Conservation (phyloP, 2,888 invertebrate species). For the Oligia latruncula region DNA sequence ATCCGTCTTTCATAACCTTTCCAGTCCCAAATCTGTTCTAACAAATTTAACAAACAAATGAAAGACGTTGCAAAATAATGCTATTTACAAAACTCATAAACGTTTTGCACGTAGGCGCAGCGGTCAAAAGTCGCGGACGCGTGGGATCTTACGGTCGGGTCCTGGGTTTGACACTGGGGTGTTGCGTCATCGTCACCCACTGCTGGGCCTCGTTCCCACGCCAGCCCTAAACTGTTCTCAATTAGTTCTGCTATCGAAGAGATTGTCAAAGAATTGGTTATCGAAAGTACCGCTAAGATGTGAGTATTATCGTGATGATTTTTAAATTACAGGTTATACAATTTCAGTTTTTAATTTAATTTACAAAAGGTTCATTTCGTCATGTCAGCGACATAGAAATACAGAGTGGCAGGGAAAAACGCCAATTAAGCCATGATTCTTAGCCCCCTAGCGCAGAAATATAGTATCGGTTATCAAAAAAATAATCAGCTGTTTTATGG, state of each 20-base stretch:
- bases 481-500: too few relatives aligned
- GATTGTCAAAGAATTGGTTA: slow-evolving; percentile 13
- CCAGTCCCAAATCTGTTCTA: neutral
- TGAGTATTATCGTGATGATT: neutral
- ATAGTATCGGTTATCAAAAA: too few relatives aligned
- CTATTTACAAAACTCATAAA: slow-evolving; percentile 56
- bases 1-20: neutral
- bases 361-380: neutral
- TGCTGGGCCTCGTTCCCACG: slow-evolving; percentile 65
- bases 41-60: slow-evolving; percentile 6
- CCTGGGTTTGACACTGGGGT: slow-evolving; percentile 56
- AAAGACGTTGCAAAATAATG: slow-evolving; percentile 25
- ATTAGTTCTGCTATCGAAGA: slow-evolving; percentile 42
- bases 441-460: too few relatives aligned
- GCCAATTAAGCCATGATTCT: too few relatives aligned
- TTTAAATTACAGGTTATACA: neutral
- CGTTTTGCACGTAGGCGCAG: slow-evolving; percentile 68
- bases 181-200: slow-evolving; percentile 64
- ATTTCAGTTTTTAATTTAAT: neutral
- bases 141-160: slow-evolving; percentile 62
- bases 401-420: too few relatives aligned
- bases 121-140: slow-evolving; percentile 69
- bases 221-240: slow-evolving; percentile 46
- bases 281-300: slow-evolving; percentile 4
- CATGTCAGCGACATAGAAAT: too few relatives aligned